Conservation (phyloP, 1,140 invertebrate species). For the Drosophila nigromelanica region DNA sequence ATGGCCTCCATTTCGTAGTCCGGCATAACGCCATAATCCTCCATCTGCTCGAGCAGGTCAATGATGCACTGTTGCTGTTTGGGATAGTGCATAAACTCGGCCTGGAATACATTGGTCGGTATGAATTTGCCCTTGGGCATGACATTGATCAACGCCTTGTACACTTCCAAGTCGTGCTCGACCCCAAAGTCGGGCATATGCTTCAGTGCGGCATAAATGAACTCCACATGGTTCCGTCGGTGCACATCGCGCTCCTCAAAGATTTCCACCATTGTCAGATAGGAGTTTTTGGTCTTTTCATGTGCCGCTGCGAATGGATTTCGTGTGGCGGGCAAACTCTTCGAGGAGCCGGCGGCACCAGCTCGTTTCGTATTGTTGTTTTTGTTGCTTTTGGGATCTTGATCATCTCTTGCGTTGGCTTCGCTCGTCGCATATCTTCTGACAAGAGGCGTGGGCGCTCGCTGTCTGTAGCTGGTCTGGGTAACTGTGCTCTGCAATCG, state of each 20-base stretch:
- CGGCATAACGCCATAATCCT: slow-evolving; percentile 90
- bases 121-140: slow-evolving; percentile 97
- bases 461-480: slow-evolving; percentile 28
- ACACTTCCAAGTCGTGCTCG: slow-evolving; percentile 94
- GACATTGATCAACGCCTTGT: slow-evolving; percentile 95
- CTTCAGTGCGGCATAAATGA: slow-evolving; percentile 94
- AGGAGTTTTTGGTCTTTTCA: slow-evolving; percentile 90
- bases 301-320: slow-evolving; percentile 71
- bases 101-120: slow-evolving; percentile 91
- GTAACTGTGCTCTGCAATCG: slow-evolving; percentile 41
- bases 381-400: slow-evolving; percentile 15
- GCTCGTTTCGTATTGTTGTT: slow-evolving; percentile 2
- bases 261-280: slow-evolving; percentile 89
- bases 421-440: slow-evolving; percentile 37
- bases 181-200: slow-evolving; percentile 96
- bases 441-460: slow-evolving; percentile 10
- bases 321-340: slow-evolving; percentile 55
- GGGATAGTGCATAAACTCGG: slow-evolving; percentile 95
- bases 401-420: slow-evolving; percentile 7
- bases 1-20: slow-evolving; percentile 94
- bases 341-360: slow-evolving; percentile 23
- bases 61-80: slow-evolving; percentile 97
- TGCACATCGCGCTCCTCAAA: slow-evolving; percentile 87
- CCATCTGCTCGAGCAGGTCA: slow-evolving; percentile 87
- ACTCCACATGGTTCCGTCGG: slow-evolving; percentile 94